A percentile compares a stretch with the other conserved stretches of the same genome.
Evolutionary conservation across 2,888 invertebrate genomes (phyloP).

Genomic region (Lathronympha strigana): DNA sequence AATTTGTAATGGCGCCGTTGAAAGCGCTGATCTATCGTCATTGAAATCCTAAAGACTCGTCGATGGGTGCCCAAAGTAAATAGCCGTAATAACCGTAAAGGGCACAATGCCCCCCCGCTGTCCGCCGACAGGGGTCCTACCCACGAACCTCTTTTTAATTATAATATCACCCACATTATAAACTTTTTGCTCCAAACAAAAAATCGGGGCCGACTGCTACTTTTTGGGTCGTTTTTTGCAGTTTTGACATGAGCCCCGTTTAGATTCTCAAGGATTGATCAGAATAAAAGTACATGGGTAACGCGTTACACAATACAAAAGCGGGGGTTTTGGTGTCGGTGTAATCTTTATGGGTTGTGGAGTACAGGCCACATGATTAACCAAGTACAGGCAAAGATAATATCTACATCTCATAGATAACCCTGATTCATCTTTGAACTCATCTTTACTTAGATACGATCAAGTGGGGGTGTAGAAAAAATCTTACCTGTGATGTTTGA

Average conservation of each 20-base stretch:
- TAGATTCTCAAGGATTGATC: constrained; percentile 37
- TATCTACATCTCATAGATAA: not conserved
- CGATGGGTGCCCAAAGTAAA: constrained; percentile 78
- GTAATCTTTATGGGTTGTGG: constrained; percentile 35
- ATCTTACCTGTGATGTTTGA: no score
- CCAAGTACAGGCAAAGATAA: constrained; percentile 16
- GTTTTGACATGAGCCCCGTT: constrained; percentile 46
- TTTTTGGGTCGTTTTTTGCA: constrained; percentile 55
- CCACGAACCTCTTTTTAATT: constrained; percentile 77
- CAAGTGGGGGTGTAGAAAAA: not conserved
- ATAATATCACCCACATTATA: constrained; percentile 83
- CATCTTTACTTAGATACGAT: not conserved
- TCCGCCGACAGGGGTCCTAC: constrained; percentile 69
- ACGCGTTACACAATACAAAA: constrained; percentile 42
- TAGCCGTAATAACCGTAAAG: constrained; percentile 76
- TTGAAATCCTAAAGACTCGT: constrained; percentile 66
- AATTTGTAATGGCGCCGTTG: constrained; percentile 41
- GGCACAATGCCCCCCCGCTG: constrained; percentile 77
- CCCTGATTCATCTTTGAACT: not conserved
- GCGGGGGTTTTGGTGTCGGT: constrained; percentile 39
- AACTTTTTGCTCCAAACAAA: constrained; percentile 64
- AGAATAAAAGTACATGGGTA: constrained; percentile 40
- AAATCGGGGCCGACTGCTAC: constrained; percentile 60
- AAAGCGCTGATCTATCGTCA: constrained; percentile 45
- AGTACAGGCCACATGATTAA: constrained; percentile 20